phyloP scores from a whole-genome alignment of 1,140 invertebrate species.

The Triops longicaudatus region DNA sequence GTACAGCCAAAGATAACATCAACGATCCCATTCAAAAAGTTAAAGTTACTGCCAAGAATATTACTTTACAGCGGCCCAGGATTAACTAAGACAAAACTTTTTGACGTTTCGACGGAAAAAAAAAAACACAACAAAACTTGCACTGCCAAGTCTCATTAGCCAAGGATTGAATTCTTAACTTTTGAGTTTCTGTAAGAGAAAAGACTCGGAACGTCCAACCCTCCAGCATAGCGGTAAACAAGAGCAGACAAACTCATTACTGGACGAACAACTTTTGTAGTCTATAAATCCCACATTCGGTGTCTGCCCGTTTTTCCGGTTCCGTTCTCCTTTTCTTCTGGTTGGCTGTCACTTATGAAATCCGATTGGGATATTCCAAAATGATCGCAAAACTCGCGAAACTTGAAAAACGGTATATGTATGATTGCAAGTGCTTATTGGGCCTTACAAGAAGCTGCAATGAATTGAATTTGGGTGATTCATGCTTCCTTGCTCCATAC shows the following conservation, averaged over 20 bases:
- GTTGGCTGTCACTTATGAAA: too few species aligned
- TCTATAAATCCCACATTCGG: neutral
- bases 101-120: too few species aligned
- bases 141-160: too few species aligned
- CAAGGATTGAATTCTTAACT: neutral
- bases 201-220: neutral
- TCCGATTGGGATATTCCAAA: too few species aligned
- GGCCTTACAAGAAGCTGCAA: neutral
- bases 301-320: neutral
- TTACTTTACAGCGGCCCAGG: neutral
- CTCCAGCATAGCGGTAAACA: neutral
- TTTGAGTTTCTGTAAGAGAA: neutral
- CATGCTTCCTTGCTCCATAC: neutral
- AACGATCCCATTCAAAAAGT: neutral
- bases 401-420: neutral
- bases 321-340: too few species aligned
- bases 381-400: neutral
- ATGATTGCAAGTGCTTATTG: neutral
- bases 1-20: slow-evolving; percentile 48
- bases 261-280: neutral
- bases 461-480: neutral
- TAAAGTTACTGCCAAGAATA: slow-evolving; percentile 4
- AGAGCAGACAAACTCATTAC: slow-evolving; percentile 1
- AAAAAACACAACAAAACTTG: too few species aligned
- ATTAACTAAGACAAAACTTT: neutral